Percentiles rank a stretch among this genome's conserved stretches.
Evolutionary conservation across 2,113 vertebrate species (phyloP).

Genomic region (Coracopsis vasa): DNA sequence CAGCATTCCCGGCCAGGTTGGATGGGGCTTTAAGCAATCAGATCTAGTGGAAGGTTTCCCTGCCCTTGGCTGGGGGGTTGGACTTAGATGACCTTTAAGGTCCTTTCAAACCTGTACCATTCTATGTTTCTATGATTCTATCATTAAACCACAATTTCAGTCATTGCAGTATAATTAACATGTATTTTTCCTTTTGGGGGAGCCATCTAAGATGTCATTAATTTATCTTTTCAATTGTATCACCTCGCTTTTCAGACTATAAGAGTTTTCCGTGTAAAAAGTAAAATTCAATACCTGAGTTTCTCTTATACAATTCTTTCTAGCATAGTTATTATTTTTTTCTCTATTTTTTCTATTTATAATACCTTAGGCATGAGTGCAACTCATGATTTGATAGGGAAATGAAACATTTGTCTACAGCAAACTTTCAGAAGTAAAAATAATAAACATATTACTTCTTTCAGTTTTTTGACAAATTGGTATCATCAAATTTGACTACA

Average conservation of each 20-base stretch:
- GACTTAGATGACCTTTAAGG: background rate
- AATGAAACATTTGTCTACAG: background rate
- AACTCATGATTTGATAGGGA: background rate
- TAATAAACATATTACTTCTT: background rate
- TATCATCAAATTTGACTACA: background rate
- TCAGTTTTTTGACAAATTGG: background rate
- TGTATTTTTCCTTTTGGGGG: background rate
- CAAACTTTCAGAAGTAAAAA: background rate
- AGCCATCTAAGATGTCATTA: background rate
- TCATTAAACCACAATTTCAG: background rate
- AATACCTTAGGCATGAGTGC: background rate
- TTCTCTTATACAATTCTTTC: background rate
- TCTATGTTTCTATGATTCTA: background rate
- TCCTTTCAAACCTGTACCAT: background rate
- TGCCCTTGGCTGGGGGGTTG: background rate
- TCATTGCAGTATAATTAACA: background rate
- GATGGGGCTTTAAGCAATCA: background rate
- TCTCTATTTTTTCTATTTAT: background rate
- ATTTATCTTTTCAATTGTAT: background rate
- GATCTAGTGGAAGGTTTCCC: background rate
- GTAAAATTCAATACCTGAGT: background rate
- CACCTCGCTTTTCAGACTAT: background rate
- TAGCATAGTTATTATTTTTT: background rate
- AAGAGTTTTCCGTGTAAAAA: background rate
- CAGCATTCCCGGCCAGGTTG: background rate